Conservation (phyloP, 2,888 invertebrate species). For the Andrena bicolor region DNA sequence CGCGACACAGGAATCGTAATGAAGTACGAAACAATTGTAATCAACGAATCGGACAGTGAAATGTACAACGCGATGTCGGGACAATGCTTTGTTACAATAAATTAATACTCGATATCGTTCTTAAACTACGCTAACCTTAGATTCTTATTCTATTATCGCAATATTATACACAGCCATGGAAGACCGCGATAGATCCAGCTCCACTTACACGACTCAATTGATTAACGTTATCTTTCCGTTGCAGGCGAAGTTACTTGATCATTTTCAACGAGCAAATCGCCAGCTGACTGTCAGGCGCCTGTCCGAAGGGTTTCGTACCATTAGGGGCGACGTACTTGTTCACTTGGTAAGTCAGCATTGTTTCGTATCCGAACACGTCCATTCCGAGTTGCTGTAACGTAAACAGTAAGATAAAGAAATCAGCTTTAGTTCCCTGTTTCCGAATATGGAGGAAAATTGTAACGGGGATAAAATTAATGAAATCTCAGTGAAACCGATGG, state of each 20-base stretch:
- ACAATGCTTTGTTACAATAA: conserved; percentile 19
- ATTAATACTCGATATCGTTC: conserved; percentile 25
- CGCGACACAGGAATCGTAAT: background rate
- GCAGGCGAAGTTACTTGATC: conserved; percentile 67
- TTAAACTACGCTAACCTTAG: background rate
- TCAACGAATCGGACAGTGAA: background rate
- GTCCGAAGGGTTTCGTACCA: conserved; percentile 90
- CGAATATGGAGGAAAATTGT: background rate
- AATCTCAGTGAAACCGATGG: background rate
- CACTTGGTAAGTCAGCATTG: conserved; percentile 92
- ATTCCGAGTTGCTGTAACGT: conserved; percentile 91
- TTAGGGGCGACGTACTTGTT: conserved; percentile 91
- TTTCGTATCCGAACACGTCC: conserved; percentile 92
- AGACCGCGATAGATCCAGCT: background rate
- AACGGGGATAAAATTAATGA: background rate
- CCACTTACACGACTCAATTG: background rate
- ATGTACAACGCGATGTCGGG: background rate
- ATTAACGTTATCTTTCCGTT: conserved; percentile 15
- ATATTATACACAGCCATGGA: conserved; percentile 1
- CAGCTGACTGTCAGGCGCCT: conserved; percentile 91
- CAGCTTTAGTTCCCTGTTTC: background rate
- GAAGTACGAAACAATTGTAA: conserved; percentile 1
- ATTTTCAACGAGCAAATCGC: conserved; percentile 93
- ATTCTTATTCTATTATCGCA: background rate
- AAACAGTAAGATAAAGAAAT: background rate